A percentile compares a stretch with the other conserved stretches of the same genome.
These are phyloP conservation scores for Otolemur garnettii DNA, from an alignment of 2,113 vertebrate species.

Conservation along the genomic window DNA sequence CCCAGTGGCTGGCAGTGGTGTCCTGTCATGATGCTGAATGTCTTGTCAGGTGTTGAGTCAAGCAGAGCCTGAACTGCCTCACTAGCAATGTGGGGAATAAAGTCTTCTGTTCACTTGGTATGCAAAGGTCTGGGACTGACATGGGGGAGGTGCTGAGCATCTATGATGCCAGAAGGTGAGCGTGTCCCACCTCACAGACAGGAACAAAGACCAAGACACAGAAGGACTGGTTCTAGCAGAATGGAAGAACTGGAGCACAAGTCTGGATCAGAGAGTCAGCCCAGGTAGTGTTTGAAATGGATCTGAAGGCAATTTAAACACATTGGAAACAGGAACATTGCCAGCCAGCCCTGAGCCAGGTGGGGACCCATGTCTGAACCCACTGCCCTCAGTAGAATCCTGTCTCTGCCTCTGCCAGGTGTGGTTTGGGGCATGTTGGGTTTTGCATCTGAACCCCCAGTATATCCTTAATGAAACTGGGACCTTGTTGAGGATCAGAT, in stretches of 20 bases:
- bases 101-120: rapidly evolving
- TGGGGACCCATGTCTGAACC: not conserved
- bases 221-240: no score
- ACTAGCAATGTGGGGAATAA: no score
- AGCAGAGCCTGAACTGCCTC: not conserved
- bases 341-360: not conserved
- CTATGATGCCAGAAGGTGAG: not conserved
- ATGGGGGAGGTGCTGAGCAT: not conserved
- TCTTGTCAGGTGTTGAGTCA: slow-evolving; percentile 42
- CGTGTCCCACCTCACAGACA: not conserved
- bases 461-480: rapidly evolving
- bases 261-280: not conserved
- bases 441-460: not conserved
- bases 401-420: not conserved
- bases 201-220: no score
- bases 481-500: not conserved
- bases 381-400: no score
- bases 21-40: slow-evolving; percentile 60
- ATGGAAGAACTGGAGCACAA: rapidly evolving
- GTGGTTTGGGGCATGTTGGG: not conserved
- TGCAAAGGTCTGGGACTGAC: no score
- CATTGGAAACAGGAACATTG: rapidly evolving
- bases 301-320: no score
- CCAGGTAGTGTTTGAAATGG: rapidly evolving
- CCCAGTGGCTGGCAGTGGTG: not conserved